Conservation (phyloP, 2,888 invertebrate species). For the Brachycybe producta region DNA sequence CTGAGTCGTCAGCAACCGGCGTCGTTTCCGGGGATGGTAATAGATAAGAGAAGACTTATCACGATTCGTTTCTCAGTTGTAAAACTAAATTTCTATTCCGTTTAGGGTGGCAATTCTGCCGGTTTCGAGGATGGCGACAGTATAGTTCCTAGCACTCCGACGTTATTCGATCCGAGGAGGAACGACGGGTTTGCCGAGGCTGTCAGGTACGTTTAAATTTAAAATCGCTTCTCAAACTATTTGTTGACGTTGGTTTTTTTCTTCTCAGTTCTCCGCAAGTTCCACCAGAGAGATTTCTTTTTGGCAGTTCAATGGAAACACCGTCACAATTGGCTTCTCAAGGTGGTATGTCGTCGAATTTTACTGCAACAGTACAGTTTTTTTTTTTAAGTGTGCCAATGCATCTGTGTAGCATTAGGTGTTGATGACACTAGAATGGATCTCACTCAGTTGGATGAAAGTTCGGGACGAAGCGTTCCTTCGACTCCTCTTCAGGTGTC, state of each 20-base stretch:
- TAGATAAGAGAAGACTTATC: too few relatives aligned
- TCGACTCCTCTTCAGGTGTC: slow-evolving; percentile 52
- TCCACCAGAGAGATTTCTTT: slow-evolving; percentile 31
- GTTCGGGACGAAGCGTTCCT: slow-evolving; percentile 53
- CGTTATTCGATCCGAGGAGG: slow-evolving; percentile 64
- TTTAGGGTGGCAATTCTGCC: too few relatives aligned
- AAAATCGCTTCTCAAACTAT: background rate
- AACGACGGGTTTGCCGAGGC: slow-evolving; percentile 82
- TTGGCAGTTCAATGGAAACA: slow-evolving; percentile 35
- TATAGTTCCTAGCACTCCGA: slow-evolving; percentile 82
- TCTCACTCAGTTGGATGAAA: slow-evolving; percentile 48
- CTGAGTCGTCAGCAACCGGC: slow-evolving; percentile 26
- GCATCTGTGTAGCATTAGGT: slow-evolving; percentile 25
- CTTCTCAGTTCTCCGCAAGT: slow-evolving; percentile 63
- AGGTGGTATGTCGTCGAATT: slow-evolving; percentile 32
- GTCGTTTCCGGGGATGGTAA: too few relatives aligned
- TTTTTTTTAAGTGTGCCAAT: slow-evolving; percentile 3
- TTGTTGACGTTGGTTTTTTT: background rate
- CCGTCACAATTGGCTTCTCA: slow-evolving; percentile 43
- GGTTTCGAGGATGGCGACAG: slow-evolving; percentile 55
- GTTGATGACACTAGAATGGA: slow-evolving; percentile 65
- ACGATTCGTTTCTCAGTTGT: slow-evolving; percentile 23
- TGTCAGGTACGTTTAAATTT: slow-evolving; percentile 37
- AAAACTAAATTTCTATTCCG: slow-evolving; percentile 1
- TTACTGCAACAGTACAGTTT: background rate